Evolutionary conservation across 2,113 vertebrate species (phyloP), one percentile per base, ranked within the genome.

Genomic region (Capreolus pygargus): DNA sequence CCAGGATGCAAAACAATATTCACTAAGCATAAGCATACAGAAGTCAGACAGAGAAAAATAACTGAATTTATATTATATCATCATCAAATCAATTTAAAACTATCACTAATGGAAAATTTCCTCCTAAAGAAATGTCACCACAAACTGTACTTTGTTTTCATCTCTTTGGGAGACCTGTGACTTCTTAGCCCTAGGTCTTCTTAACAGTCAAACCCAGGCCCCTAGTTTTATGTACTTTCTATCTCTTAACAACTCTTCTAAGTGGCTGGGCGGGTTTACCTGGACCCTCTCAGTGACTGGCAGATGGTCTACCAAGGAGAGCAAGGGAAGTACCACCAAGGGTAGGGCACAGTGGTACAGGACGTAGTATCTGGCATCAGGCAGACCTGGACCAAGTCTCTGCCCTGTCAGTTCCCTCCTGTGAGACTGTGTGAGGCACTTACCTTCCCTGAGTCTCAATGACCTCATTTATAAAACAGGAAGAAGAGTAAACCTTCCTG

Each of bases 71-170:
- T 82, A 54, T 16, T 45, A 74, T 54, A 50, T 61, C 36, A 36
- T 30, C 64, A 96, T 57, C 52, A 82, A 91, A 13, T 93, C 52
- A 36, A 83, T 92, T 67, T 85, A 64, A 86, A 96, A 94, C 88
- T 55, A 50, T 91, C 54, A 82, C 58, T 81, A 70, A 7, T 86
- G 54, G 54, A 57, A 87, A 92, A 57, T 30, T 92, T 36, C 3
- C 52, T 87, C 19, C 74, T 67, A 58, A 87, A 47, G 43, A 84
- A 94, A 64, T 50, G n/a, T 86, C 85, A 95, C 23, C 81, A 74
- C 16, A 64, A 93, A 89, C 88, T 86, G 13, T 5, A 23, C 27
- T 43, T 60, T 55, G 7, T 50, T 95, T 87, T 61, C 21, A 47
- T 95, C 55, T 84, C 45, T 82, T 74, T 16, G 7, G 30, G 28